A percentile compares a stretch with the other conserved stretches of the same genome.
phyloP scores from a whole-genome alignment of 2,888 invertebrate genomes.

The Trypoxylon attenuatum region DNA sequence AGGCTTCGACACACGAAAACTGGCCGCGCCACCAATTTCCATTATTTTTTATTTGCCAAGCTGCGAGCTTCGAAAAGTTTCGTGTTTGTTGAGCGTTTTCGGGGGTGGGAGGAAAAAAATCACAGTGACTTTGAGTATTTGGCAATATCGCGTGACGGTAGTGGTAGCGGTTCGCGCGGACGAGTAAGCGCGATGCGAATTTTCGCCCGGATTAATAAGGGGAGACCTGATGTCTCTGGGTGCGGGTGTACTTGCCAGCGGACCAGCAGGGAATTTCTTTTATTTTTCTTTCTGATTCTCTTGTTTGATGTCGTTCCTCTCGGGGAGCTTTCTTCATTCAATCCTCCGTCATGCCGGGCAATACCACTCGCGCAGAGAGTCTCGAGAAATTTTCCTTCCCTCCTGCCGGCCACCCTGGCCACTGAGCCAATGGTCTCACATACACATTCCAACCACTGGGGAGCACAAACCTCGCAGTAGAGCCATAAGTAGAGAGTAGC shows the following conservation, averaged over 20 bases:
- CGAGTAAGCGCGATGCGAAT: too few relatives aligned
- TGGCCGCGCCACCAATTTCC: neutral
- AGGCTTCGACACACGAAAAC: neutral
- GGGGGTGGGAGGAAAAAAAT: too few relatives aligned
- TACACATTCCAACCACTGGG: neutral
- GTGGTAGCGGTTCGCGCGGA: too few relatives aligned
- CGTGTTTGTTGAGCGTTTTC: too few relatives aligned
- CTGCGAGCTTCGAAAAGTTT: too few relatives aligned
- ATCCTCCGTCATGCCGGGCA: constrained; percentile 29
- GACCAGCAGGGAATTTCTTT: constrained; percentile 56
- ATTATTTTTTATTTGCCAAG: neutral
- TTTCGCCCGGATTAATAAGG: constrained; percentile 39
- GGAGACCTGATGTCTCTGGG: constrained; percentile 45
- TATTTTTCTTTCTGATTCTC: constrained; percentile 36
- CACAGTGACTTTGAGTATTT: too few relatives aligned
- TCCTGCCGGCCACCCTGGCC: neutral
- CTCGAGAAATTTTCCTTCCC: constrained; percentile 39
- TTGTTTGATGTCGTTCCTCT: constrained; percentile 46
- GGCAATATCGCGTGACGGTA: too few relatives aligned
- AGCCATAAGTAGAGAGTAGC: neutral
- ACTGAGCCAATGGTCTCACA: neutral
- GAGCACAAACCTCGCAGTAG: neutral
- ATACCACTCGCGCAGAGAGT: constrained; percentile 31
- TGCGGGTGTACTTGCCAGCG: constrained; percentile 54
- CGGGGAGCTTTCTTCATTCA: constrained; percentile 46